Conservation (phyloP, 2,888 invertebrate species). For the Oscheius myriophilus region DNA sequence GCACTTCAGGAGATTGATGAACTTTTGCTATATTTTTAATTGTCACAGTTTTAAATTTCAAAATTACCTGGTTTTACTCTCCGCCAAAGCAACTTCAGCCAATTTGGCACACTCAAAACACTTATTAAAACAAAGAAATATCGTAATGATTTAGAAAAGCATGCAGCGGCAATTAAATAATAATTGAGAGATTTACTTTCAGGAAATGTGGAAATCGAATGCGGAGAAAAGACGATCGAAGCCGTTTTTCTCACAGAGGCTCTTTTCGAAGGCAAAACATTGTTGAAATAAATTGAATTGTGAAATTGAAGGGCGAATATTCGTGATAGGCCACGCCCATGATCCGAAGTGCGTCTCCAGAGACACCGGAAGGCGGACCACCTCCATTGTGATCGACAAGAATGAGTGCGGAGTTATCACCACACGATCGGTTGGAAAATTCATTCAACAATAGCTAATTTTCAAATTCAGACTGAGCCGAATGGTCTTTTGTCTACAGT, state of each 20-base stretch:
- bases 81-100: no score
- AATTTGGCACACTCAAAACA: no score
- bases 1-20: no score
- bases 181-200: no score
- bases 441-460: not conserved
- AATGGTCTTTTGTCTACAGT: constrained; percentile 67
- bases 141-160: no score
- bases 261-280: constrained; percentile 44
- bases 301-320: constrained; percentile 58
- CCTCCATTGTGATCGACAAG: constrained; percentile 63
- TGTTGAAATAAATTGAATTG: not conserved
- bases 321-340: constrained; percentile 68
- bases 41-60: no score
- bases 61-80: no score
- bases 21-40: no score
- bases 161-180: no score
- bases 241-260: constrained; percentile 67
- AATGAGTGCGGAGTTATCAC: constrained; percentile 68
- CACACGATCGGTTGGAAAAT: constrained; percentile 55
- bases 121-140: no score
- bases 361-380: constrained; percentile 63
- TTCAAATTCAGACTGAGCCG: constrained; percentile 60
- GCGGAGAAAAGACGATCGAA: constrained; percentile 68
- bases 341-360: constrained; percentile 64
- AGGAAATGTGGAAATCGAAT: constrained; percentile 70